phyloP scores from a whole-genome alignment of 2,113 vertebrate species.

The Sula dactylatra region DNA sequence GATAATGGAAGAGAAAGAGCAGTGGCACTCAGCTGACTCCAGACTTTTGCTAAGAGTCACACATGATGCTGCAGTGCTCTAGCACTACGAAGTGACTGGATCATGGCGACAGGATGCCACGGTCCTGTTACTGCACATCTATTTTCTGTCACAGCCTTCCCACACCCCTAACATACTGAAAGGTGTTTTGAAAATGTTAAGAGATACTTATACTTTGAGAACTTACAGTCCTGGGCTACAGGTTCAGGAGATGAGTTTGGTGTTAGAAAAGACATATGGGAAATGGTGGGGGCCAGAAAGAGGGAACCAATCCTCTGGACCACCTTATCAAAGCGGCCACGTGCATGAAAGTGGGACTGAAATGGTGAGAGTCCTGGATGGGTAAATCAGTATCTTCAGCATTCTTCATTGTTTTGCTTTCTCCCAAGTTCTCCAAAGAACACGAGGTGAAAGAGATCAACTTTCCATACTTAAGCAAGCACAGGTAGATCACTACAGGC shows the following conservation, averaged over 20 bases:
- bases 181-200: neutral
- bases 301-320: neutral
- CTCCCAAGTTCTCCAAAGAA: neutral
- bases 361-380: neutral
- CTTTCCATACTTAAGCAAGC: constrained; percentile 13
- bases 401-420: neutral
- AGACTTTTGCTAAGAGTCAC: neutral
- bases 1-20: neutral
- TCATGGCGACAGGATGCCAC: neutral
- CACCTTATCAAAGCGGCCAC: neutral
- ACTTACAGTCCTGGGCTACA: neutral
- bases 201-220: neutral
- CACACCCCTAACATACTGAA: neutral
- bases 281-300: neutral
- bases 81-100: neutral
- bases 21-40: neutral
- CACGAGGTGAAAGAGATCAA: neutral
- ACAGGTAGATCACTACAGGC: constrained; percentile 31
- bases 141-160: neutral
- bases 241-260: neutral
- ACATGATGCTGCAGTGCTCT: neutral
- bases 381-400: constrained; percentile 16
- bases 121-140: neutral
- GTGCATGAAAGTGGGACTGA: neutral
- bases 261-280: neutral